Conservation (phyloP, 2,113 vertebrate genomes). For the Ctenomys sociabilis region DNA sequence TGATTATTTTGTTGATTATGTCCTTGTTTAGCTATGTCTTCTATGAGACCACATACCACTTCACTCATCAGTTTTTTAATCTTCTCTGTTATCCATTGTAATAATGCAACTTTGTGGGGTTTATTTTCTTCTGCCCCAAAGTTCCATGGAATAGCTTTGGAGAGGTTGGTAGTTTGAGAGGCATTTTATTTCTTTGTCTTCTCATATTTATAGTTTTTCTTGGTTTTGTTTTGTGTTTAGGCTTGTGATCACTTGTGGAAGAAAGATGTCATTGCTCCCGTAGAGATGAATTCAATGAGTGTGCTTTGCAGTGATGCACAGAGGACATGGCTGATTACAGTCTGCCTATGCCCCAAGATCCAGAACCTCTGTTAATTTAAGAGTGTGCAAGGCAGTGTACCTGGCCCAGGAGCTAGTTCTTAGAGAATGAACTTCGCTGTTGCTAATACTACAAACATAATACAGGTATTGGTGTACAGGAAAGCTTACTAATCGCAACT, state of each 20-base stretch:
- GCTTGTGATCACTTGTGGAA: background rate
- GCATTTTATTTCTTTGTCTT: background rate
- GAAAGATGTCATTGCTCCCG: background rate
- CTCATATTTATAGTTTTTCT: background rate
- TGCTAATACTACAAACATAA: background rate
- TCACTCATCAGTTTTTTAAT: background rate
- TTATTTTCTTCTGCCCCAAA: background rate
- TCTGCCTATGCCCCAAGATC: background rate
- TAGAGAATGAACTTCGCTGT: background rate
- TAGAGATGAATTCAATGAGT: background rate
- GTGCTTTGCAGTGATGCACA: background rate
- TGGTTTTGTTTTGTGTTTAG: background rate
- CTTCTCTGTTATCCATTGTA: background rate
- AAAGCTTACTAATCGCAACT: background rate
- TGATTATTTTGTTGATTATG: background rate
- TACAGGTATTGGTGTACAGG: background rate
- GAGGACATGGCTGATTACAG: background rate
- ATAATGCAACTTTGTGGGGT: background rate
- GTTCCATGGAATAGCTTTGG: background rate
- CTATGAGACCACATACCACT: background rate
- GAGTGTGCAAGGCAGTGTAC: background rate
- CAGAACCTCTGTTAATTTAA: background rate
- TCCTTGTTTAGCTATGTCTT: background rate
- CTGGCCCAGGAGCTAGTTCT: background rate
- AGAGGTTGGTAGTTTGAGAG: background rate